These are phyloP conservation scores for Furnarius figulus DNA, from an alignment of 2,113 vertebrate genomes.

Conservation along the genomic window DNA sequence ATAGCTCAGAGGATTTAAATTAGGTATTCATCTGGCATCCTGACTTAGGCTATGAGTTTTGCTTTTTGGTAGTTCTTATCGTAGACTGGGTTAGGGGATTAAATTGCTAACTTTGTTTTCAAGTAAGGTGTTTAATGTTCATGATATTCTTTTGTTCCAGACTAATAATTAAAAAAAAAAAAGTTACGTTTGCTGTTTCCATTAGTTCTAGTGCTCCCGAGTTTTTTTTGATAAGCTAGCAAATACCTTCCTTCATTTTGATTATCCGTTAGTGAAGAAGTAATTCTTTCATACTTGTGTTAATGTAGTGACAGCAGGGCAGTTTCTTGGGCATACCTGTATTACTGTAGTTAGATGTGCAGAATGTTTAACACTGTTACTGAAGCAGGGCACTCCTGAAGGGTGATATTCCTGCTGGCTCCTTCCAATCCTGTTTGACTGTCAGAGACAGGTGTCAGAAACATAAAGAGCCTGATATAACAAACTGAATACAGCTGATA, in stretches of 20 bases:
- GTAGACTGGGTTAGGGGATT: not conserved
- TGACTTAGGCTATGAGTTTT: not conserved
- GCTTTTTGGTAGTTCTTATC: not conserved
- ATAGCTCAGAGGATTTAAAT: not conserved
- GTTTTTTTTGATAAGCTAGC: not conserved
- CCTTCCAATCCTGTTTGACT: not conserved
- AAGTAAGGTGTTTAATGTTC: not conserved
- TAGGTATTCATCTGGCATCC: not conserved
- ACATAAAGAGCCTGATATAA: not conserved
- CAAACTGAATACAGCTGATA: not conserved
- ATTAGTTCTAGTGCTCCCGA: accelerated
- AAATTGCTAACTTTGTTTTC: not conserved
- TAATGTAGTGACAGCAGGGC: not conserved
- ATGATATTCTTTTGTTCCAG: not conserved
- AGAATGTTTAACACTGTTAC: not conserved
- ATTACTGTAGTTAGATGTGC: not conserved
- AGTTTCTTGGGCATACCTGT: not conserved
- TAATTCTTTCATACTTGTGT: not conserved
- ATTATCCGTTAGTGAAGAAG: not conserved
- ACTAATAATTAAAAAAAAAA: not conserved
- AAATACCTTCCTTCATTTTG: not conserved
- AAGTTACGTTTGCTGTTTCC: not conserved
- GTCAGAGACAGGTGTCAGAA: not conserved
- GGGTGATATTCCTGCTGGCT: not conserved
- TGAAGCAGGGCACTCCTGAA: not conserved